Percentiles rank a stretch among this genome's conserved stretches.
phyloP scores from a whole-genome alignment of 2,797 vertebrate species.

The Phrynocephalus guinanensis region DNA sequence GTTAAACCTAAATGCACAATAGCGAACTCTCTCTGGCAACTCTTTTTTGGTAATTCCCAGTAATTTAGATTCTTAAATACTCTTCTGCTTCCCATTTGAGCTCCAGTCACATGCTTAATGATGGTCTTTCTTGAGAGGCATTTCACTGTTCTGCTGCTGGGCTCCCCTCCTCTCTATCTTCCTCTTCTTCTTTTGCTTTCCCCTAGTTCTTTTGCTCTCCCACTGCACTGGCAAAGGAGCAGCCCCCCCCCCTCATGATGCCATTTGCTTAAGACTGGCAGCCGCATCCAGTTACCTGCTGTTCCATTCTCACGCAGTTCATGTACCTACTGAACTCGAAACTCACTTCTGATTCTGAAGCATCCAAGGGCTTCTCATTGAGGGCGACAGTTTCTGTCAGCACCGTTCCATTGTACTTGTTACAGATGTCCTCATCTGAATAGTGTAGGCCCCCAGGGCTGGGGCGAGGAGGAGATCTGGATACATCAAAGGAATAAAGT shows the following conservation, averaged over 20 bases:
- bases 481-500: neutral
- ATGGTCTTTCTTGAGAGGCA: neutral
- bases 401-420: slow-evolving; percentile 91
- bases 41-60: too few species aligned
- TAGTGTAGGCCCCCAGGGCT: slow-evolving; percentile 94
- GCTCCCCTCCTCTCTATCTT: too few species aligned
- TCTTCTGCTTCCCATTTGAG: neutral
- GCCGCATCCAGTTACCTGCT: neutral
- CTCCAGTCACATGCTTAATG: too few species aligned
- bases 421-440: slow-evolving; percentile 95
- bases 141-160: neutral
- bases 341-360: slow-evolving; percentile 91
- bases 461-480: slow-evolving; percentile 93
- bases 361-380: slow-evolving; percentile 88
- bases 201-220: too few species aligned
- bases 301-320: neutral
- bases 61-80: neutral
- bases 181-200: neutral
- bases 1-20: neutral
- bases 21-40: too few species aligned
- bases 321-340: neutral
- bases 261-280: neutral
- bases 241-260: neutral
- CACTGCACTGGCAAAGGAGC: neutral
- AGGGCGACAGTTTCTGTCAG: slow-evolving; percentile 89